Conservation (phyloP, 2,113 vertebrate genomes). For the Passer domesticus region DNA sequence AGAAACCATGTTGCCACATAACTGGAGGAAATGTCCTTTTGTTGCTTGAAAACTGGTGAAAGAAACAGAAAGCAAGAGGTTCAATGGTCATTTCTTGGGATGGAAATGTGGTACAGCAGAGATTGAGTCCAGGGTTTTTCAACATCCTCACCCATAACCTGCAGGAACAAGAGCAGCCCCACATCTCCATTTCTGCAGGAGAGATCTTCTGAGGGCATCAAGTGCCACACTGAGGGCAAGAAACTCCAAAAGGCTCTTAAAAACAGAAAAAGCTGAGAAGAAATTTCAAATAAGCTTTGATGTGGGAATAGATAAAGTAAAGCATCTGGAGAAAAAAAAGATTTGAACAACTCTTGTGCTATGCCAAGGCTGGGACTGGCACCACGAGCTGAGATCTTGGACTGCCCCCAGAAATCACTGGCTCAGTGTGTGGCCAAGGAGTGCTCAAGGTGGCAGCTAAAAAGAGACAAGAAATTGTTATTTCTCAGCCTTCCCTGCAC, state of each 20-base stretch:
- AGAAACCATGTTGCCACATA: neutral
- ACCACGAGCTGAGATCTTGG: neutral
- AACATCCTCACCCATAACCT: neutral
- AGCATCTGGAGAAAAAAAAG: neutral
- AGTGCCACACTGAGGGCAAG: neutral
- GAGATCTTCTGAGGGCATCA: neutral
- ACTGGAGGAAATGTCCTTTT: neutral
- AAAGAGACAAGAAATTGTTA: neutral
- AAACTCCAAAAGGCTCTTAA: neutral
- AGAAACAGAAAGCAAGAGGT: neutral
- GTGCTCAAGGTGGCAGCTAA: neutral
- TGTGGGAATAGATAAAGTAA: neutral
- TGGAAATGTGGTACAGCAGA: neutral
- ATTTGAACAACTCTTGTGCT: rapidly evolving
- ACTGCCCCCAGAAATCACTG: neutral
- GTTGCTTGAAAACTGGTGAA: neutral
- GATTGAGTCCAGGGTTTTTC: rapidly evolving
- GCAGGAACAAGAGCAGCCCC: neutral
- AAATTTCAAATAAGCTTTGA: neutral
- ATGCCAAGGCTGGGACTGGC: neutral
- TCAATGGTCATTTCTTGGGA: neutral
- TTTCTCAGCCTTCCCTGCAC: neutral
- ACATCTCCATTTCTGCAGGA: neutral
- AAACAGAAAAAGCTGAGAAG: neutral
- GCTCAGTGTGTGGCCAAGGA: neutral